Conservation (phyloP, 2,888 invertebrate genomes). For the Dryococelus australis region DNA sequence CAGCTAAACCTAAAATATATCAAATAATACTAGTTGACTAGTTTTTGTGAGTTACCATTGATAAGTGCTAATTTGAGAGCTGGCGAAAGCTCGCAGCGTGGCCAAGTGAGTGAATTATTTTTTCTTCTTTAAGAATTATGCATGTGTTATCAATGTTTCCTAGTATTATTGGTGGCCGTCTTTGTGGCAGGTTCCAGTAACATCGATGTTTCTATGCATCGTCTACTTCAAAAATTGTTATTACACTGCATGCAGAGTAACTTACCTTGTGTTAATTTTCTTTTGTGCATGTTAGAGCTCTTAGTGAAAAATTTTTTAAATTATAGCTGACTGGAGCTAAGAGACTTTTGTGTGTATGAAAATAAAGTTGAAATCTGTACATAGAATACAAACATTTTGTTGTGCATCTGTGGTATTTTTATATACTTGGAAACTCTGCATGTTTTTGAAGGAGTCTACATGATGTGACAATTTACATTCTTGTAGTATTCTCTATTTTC, state of each 20-base stretch:
- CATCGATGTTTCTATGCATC: neutral
- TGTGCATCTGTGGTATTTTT: constrained; percentile 2
- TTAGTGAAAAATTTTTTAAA: neutral
- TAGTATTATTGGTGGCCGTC: neutral
- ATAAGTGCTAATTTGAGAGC: neutral
- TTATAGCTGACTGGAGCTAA: neutral
- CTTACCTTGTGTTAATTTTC: neutral
- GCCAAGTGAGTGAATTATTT: neutral
- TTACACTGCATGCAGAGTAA: constrained; percentile 9
- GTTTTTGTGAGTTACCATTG: constrained; percentile 16
- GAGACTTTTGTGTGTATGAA: neutral
- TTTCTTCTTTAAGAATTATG: neutral
- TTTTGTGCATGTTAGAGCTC: neutral
- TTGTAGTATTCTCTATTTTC: neutral
- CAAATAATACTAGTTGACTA: constrained; percentile 16
- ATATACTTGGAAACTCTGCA: neutral
- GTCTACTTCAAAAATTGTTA: neutral
- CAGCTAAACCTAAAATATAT: constrained; percentile 9
- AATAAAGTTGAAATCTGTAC: neutral
- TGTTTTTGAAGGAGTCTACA: neutral
- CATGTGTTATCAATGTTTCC: constrained; percentile 9
- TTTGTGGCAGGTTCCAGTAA: neutral
- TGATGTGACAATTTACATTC: neutral
- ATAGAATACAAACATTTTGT: neutral
- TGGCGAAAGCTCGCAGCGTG: neutral